Percentiles rank a stretch among this genome's conserved stretches.
phyloP scores from a whole-genome alignment of 2,113 vertebrate genomes.

The Poeciliopsis turrubarensis region DNA sequence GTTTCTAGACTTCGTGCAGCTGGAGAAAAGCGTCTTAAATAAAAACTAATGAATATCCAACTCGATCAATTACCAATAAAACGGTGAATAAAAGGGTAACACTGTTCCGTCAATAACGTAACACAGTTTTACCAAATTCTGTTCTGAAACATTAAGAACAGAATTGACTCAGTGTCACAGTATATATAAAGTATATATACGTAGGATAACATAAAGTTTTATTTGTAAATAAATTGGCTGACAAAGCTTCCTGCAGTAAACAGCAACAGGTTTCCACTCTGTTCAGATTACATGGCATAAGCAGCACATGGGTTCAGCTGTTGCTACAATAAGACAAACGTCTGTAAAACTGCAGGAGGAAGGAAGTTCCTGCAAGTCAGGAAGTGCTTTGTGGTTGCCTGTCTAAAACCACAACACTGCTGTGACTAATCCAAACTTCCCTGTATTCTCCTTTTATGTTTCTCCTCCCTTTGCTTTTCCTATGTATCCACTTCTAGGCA shows the following conservation, averaged over 20 bases:
- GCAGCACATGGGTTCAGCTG: neutral
- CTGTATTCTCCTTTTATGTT: constrained; percentile 48
- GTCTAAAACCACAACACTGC: constrained; percentile 51
- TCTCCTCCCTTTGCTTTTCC: neutral
- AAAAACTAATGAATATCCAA: neutral
- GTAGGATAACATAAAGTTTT: neutral
- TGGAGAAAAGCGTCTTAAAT: too few relatives aligned
- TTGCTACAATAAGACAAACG: neutral
- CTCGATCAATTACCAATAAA: neutral
- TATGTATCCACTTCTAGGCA: neutral
- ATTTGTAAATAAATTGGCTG: neutral
- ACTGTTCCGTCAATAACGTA: neutral
- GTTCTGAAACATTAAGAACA: too few relatives aligned
- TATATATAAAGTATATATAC: too few relatives aligned
- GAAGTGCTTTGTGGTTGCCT: constrained; percentile 68
- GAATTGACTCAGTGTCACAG: neutral
- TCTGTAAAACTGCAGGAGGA: constrained; percentile 32
- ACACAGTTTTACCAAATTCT: too few relatives aligned
- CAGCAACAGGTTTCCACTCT: neutral
- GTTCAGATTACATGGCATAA: neutral
- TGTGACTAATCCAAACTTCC: constrained; percentile 65
- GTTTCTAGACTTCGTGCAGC: neutral
- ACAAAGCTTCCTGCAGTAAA: too few relatives aligned
- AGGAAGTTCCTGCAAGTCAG: constrained; percentile 67
- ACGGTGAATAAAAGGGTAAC: too few relatives aligned